Evolutionary conservation across 2,113 vertebrate genomes (phyloP).

Genomic region (Pristiophorus japonicus): DNA sequence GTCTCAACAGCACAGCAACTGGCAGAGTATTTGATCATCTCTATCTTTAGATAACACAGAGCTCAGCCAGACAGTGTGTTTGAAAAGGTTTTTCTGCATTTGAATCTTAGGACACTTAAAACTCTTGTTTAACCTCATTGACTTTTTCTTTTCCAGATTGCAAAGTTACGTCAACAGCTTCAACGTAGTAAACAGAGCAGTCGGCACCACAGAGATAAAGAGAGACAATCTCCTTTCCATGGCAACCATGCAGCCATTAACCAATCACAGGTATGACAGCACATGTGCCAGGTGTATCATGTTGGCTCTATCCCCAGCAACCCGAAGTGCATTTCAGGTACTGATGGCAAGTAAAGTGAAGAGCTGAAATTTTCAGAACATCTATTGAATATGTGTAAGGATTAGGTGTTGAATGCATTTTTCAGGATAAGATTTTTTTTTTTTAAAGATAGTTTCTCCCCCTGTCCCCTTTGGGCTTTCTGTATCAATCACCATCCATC

Average conservation of each 20-base stretch:
- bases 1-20: not conserved
- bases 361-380: slow-evolving; percentile 32
- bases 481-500: not conserved
- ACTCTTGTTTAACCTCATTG: not conserved
- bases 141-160: slow-evolving; percentile 66
- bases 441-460: not conserved
- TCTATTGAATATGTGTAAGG: not conserved
- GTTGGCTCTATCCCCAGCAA: slow-evolving; percentile 18
- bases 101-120: not conserved
- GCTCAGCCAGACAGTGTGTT: not conserved
- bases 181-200: slow-evolving; percentile 98
- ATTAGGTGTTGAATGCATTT: not conserved
- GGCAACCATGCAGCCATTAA: slow-evolving; percentile 91
- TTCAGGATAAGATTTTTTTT: not conserved
- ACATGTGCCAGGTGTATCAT: fast-evolving
- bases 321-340: not conserved
- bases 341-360: not conserved
- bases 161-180: slow-evolving; percentile 91
- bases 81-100: not conserved
- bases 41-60: too few relatives aligned
- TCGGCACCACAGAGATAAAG: slow-evolving; percentile 92
- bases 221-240: slow-evolving; percentile 94
- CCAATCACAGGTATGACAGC: slow-evolving; percentile 77
- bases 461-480: not conserved
- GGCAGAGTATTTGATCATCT: not conserved